These are phyloP conservation scores for Thymelicus sylvestris DNA, from an alignment of 2,888 invertebrate species.

Conservation along the genomic window DNA sequence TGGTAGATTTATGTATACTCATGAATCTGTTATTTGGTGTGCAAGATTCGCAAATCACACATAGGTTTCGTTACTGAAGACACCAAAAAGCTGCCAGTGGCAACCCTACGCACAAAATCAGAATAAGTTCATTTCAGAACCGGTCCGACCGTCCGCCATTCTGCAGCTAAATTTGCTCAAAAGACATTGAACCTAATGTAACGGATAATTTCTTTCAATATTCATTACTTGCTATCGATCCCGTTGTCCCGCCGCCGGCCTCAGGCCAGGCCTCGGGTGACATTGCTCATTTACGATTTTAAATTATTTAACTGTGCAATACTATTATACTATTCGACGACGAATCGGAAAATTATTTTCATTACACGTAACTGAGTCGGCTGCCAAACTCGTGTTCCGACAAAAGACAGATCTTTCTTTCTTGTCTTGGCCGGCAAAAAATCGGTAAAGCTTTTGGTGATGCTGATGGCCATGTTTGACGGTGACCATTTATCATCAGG, in stretches of 20 bases:
- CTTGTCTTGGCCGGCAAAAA: too few species aligned
- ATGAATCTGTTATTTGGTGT: too few species aligned
- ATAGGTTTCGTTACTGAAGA: too few species aligned
- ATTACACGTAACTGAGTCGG: too few species aligned
- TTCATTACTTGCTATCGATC: conserved; percentile 25
- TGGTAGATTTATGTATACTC: too few species aligned
- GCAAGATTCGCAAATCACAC: too few species aligned
- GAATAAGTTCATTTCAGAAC: conserved; percentile 11
- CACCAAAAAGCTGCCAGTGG: not conserved
- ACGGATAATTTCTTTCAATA: conserved; percentile 40
- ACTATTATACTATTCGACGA: not conserved
- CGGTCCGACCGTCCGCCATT: conserved; percentile 4
- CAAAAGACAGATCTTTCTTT: too few species aligned
- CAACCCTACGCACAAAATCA: conserved; percentile 26
- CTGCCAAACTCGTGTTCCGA: too few species aligned
- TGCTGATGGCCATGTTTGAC: too few species aligned
- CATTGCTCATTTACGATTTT: conserved; percentile 30
- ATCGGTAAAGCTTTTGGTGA: too few species aligned
- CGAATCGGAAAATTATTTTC: not conserved
- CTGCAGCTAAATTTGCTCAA: conserved; percentile 40
- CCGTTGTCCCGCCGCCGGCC: conserved; percentile 29
- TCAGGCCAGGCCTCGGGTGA: conserved; percentile 26
- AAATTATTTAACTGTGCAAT: conserved; percentile 33
- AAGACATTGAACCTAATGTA: conserved; percentile 47
- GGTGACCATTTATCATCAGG: too few species aligned